Evolutionary conservation across 1,140 invertebrate genomes (phyloP).

Genomic region (Latrodectus geometricus): DNA sequence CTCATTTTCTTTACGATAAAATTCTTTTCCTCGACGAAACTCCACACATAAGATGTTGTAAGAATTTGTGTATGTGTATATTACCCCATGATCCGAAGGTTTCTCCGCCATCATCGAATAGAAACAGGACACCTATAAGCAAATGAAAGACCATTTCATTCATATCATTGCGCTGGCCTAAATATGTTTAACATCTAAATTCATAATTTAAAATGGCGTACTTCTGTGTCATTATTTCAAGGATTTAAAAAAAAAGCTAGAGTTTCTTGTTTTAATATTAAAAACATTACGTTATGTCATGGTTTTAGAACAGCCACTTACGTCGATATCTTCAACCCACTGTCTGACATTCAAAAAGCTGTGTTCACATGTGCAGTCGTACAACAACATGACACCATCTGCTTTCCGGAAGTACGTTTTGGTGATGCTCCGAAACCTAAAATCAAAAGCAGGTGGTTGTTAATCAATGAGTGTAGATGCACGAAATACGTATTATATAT

Average conservation of each 20-base stretch:
- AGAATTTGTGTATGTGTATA: not conserved
- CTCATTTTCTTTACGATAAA: no score
- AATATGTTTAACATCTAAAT: no score
- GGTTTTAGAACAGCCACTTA: slow-evolving; percentile 64
- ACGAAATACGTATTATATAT: no score
- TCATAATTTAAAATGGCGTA: no score
- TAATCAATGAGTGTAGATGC: no score
- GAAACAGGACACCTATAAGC: slow-evolving; percentile 47
- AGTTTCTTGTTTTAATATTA: no score
- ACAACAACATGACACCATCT: slow-evolving; percentile 78
- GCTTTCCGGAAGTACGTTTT: slow-evolving; percentile 79
- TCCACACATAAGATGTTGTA: no score
- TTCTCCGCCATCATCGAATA: slow-evolving; percentile 68
- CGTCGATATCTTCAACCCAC: slow-evolving; percentile 75
- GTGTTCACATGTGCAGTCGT: slow-evolving; percentile 77
- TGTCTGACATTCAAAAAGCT: slow-evolving; percentile 76
- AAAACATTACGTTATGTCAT: not conserved
- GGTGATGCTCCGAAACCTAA: slow-evolving; percentile 77
- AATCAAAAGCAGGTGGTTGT: slow-evolving; percentile 46
- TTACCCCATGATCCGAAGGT: slow-evolving; percentile 66
- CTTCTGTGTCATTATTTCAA: no score
- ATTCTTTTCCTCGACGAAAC: no score
- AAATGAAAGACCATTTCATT: slow-evolving; percentile 22
- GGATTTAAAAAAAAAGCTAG: no score
- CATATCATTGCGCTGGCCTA: not conserved